Evolutionary conservation across 2,888 invertebrate species (phyloP), one percentile per base, ranked within the genome.

Genomic region (Pterostichus madidus): DNA sequence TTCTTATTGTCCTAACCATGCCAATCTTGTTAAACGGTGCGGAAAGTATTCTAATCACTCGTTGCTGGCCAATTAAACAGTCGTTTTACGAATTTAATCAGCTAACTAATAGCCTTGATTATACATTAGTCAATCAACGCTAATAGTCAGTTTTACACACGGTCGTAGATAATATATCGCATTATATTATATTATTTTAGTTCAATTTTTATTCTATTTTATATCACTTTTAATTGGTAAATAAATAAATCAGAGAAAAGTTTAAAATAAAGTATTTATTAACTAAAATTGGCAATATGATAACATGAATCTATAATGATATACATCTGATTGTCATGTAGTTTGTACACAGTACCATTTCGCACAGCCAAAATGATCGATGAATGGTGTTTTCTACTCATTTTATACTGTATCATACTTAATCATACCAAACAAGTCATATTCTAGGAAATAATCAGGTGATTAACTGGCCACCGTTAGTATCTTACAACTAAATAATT

Each of bases 401-500:
- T 73, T 75, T 17, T 71, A 53, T 52, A 61, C 61, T 75, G 53
- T 75, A 81, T 68, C 32, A 81, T 59, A 81, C 61, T 75, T 75
- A 75, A 75, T 17, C 59, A 53, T 73, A 73, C 31, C 71, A 71
- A 73, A 68, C 80, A 80, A 56, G 56, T 39, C 39, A 5, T 79
- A 49, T 35, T 39, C 75, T 56, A 75, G 13, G 44, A 80, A 46
- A 56, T 64, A 80, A 44, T 52, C 44, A 44, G 81, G 71, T 53
- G 71, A 56, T 81, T 75, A 81, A 59, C 81, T 75, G 73, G 73
- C 81, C 81, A 81, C 81, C 81, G 46, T 75, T 81, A 77, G 77
- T 77, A 39, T 32, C 56, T 75, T 75, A 75, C 44, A 75, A 59
- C 81, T 81, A 39, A 75, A 32, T 77, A 75, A 32, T 77, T 77